A percentile compares a stretch with the other conserved stretches of the same genome.
These are phyloP conservation scores for Centropus unirufus DNA, from an alignment of 2,113 vertebrate species.

Conservation along the genomic window DNA sequence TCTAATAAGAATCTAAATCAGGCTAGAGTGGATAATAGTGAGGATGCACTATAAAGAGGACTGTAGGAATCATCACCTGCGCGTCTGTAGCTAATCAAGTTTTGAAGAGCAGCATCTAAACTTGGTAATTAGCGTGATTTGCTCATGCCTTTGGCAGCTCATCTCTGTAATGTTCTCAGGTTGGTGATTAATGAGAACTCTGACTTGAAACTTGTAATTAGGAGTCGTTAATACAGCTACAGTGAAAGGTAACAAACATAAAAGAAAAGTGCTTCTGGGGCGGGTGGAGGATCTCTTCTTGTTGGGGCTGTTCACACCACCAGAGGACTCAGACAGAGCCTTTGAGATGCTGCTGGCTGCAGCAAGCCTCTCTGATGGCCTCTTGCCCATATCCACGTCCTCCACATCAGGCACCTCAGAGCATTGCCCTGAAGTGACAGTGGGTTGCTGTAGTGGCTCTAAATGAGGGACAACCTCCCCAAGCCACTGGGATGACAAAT, in stretches of 20 bases:
- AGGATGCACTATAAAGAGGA: background rate
- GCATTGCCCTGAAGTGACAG: background rate
- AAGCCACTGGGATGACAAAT: background rate
- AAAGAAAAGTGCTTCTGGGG: background rate
- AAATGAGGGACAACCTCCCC: background rate
- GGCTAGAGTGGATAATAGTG: background rate
- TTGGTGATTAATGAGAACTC: slow-evolving; percentile 10
- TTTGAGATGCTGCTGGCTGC: background rate
- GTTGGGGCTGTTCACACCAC: background rate
- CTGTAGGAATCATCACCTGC: slow-evolving; percentile 15
- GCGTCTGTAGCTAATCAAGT: slow-evolving; percentile 18
- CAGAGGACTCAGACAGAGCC: background rate
- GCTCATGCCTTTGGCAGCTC: slow-evolving; percentile 25
- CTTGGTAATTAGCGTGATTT: slow-evolving; percentile 25
- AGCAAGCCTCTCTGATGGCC: background rate
- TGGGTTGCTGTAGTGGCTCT: background rate
- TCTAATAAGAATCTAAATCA: slow-evolving; percentile 14
- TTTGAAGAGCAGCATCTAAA: slow-evolving; percentile 34
- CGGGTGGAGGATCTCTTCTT: background rate
- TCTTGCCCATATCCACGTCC: fast-evolving
- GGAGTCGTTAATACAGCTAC: slow-evolving; percentile 13
- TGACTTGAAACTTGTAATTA: slow-evolving; percentile 1
- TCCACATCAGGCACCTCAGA: background rate
- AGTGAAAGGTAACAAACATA: background rate
- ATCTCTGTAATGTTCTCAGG: slow-evolving; percentile 13